A percentile compares a stretch with the other conserved stretches of the same genome.
Evolutionary conservation across 2,797 vertebrate genomes (phyloP).

Genomic region (Lithobates pipiens): DNA sequence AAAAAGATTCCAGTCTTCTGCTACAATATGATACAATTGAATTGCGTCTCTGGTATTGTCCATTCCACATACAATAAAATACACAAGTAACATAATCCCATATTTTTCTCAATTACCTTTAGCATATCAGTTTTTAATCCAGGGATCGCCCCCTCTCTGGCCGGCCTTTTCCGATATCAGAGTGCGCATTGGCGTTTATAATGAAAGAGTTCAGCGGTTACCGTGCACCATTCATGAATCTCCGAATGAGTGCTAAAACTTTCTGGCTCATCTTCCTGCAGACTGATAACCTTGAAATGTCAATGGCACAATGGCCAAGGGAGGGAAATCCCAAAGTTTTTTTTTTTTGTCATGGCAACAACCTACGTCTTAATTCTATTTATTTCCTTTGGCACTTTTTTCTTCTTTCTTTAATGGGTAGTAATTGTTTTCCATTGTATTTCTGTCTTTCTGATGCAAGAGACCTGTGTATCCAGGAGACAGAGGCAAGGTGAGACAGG

Average conservation of each 20-base stretch:
- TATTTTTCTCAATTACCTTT: slow-evolving; percentile 25
- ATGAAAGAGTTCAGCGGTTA: background rate
- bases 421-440: slow-evolving; percentile 61
- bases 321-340: slow-evolving; percentile 56
- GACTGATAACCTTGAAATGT: slow-evolving; percentile 19
- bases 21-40: too few relatives aligned
- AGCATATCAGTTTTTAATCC: background rate
- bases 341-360: slow-evolving; percentile 52
- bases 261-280: background rate
- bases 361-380: slow-evolving; percentile 35
- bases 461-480: slow-evolving; percentile 52
- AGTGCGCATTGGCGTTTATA: background rate
- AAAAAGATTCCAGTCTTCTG: too few relatives aligned
- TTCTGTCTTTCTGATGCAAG: slow-evolving; percentile 57
- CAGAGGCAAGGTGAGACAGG: slow-evolving; percentile 53
- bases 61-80: too few relatives aligned
- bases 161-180: background rate
- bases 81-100: too few relatives aligned
- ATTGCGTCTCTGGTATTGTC: too few relatives aligned
- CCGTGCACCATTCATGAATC: background rate
- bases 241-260: background rate
- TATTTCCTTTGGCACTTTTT: slow-evolving; percentile 25
- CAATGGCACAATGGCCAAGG: background rate
- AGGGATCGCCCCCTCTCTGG: background rate
- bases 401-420: slow-evolving; percentile 10